A percentile compares a stretch with the other conserved stretches of the same genome.
These are phyloP conservation scores for Sitobion miscanthi DNA, from an alignment of 1,140 invertebrate species.

Conservation along the genomic window DNA sequence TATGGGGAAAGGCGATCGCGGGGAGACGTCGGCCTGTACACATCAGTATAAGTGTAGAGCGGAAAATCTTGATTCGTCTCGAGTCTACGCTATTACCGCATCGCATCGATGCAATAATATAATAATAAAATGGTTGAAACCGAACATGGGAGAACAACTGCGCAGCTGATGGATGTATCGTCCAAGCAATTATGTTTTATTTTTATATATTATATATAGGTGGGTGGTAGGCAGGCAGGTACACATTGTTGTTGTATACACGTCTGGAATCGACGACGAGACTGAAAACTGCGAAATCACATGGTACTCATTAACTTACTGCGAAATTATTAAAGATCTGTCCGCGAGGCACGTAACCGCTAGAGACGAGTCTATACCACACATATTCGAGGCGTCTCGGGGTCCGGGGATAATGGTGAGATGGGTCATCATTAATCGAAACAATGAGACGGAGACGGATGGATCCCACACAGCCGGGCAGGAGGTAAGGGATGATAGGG, in stretches of 20 bases:
- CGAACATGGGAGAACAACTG: not conserved
- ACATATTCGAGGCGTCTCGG: not conserved
- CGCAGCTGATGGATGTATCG: not conserved
- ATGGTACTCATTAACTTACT: slow-evolving; percentile 40
- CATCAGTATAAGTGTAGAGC: not conserved
- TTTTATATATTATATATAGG: not conserved
- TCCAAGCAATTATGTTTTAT: slow-evolving; percentile 33
- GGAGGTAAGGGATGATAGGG: too few relatives aligned
- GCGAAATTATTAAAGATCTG: not conserved
- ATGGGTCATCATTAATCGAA: slow-evolving; percentile 28
- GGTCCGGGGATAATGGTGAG: not conserved
- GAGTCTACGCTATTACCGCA: not conserved
- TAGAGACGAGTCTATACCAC: not conserved
- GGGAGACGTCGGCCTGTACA: not conserved
- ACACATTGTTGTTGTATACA: not conserved
- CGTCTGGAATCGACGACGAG: not conserved
- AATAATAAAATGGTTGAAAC: slow-evolving; percentile 8
- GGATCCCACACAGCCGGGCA: not conserved
- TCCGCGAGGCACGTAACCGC: not conserved
- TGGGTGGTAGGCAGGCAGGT: not conserved
- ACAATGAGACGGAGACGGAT: not conserved
- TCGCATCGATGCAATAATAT: not conserved
- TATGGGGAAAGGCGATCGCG: not conserved
- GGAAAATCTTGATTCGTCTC: slow-evolving; percentile 1
- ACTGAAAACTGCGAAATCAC: slow-evolving; percentile 47